Evolutionary conservation across 2,797 vertebrate genomes (phyloP).

Genomic region (Phalloptychus januarius): DNA sequence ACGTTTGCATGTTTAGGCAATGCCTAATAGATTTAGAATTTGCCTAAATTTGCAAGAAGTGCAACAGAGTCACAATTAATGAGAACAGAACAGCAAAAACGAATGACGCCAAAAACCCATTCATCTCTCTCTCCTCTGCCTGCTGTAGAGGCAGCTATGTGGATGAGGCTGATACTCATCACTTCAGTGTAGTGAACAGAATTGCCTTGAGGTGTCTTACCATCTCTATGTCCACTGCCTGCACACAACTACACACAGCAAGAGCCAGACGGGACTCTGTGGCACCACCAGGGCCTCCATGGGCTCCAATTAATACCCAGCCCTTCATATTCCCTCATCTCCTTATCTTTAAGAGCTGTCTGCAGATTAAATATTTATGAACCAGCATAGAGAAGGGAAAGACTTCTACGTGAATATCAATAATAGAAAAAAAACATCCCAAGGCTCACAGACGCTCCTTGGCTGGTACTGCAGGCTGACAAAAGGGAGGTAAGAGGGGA

Average conservation of each 20-base stretch:
- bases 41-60: background rate
- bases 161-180: conserved; percentile 52
- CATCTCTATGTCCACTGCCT: conserved; percentile 12
- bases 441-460: conserved; percentile 48
- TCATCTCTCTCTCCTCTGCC: conserved; percentile 14
- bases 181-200: conserved; percentile 41
- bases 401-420: conserved; percentile 74
- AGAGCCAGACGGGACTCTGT: conserved; percentile 68
- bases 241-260: conserved; percentile 38
- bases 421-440: conserved; percentile 70
- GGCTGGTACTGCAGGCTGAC: conserved; percentile 39
- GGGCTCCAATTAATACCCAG: conserved; percentile 78
- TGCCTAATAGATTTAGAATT: conserved; percentile 4
- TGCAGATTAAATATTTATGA: conserved; percentile 84
- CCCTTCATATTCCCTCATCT: conserved; percentile 76
- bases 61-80: background rate
- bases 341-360: conserved; percentile 77
- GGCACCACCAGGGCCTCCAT: conserved; percentile 74
- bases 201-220: conserved; percentile 57
- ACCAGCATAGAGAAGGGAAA: conserved; percentile 59
- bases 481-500: conserved; percentile 51
- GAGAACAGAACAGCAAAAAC: background rate
- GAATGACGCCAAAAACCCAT: conserved; percentile 15
- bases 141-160: conserved; percentile 23
- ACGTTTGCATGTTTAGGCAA: conserved; percentile 12